phyloP scores from a whole-genome alignment of 2,888 invertebrate species.

The Falcaria lacertinaria region DNA sequence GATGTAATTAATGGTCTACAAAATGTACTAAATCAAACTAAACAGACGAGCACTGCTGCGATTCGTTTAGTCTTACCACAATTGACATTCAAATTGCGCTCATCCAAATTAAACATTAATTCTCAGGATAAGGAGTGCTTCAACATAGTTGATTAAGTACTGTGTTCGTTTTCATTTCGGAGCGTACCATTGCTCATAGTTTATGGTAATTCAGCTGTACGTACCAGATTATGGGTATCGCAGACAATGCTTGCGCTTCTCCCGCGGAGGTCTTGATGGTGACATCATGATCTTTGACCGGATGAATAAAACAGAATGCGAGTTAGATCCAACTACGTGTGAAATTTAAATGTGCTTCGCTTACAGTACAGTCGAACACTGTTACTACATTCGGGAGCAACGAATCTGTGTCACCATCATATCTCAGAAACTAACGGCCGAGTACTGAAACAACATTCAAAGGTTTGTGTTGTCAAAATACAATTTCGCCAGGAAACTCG shows the following conservation, averaged over 20 bases:
- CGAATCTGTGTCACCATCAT: too few relatives aligned
- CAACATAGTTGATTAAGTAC: slow-evolving; percentile 25
- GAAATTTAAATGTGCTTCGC: slow-evolving; percentile 45
- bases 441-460: too few relatives aligned
- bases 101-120: slow-evolving; percentile 54
- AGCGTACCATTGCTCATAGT: not conserved
- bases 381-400: too few relatives aligned
- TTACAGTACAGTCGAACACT: too few relatives aligned
- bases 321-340: slow-evolving; percentile 35
- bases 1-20: slow-evolving; percentile 40
- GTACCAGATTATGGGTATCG: not conserved
- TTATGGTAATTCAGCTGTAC: not conserved
- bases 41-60: slow-evolving; percentile 22
- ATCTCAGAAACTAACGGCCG: too few relatives aligned
- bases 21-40: slow-evolving; percentile 44
- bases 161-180: slow-evolving; percentile 8
- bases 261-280: slow-evolving; percentile 24
- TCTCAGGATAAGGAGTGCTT: slow-evolving; percentile 22
- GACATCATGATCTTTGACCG: slow-evolving; percentile 48
- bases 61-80: slow-evolving; percentile 27
- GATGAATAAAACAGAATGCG: slow-evolving; percentile 51
- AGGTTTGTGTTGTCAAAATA: too few relatives aligned
- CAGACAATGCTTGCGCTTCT: slow-evolving; percentile 23
- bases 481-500: too few relatives aligned
- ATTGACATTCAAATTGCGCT: slow-evolving; percentile 49